Evolutionary conservation across 1,140 invertebrate species (phyloP).

Genomic region (Sycophaga agraensis): DNA sequence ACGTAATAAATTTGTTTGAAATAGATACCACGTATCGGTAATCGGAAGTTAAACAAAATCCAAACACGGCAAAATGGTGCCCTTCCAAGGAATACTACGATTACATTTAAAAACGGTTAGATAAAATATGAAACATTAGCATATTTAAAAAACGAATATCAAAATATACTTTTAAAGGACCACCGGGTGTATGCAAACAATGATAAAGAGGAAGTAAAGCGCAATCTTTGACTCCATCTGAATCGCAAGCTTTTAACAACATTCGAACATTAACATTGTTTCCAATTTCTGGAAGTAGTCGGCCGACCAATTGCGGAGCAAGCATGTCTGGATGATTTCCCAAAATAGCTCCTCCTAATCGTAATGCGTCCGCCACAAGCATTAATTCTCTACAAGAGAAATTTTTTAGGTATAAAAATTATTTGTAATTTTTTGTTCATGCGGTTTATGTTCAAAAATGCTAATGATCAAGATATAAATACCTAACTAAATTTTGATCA

Average conservation of each 20-base stretch:
- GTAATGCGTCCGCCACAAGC: slow-evolving; percentile 90
- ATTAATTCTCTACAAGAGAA: slow-evolving; percentile 73
- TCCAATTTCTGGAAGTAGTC: slow-evolving; percentile 89
- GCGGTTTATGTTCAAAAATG: neutral
- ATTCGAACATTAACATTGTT: slow-evolving; percentile 81
- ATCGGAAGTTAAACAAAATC: slow-evolving; percentile 88
- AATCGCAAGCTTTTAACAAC: slow-evolving; percentile 87
- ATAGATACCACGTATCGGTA: slow-evolving; percentile 93
- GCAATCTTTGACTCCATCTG: slow-evolving; percentile 82
- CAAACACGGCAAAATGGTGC: slow-evolving; percentile 97
- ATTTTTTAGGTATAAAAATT: too few species aligned
- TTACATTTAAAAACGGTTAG: too few species aligned
- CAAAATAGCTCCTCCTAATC: slow-evolving; percentile 87
- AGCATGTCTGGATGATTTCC: slow-evolving; percentile 93
- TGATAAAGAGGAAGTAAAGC: slow-evolving; percentile 91
- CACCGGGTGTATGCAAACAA: slow-evolving; percentile 95
- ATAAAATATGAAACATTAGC: too few species aligned
- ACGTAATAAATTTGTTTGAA: slow-evolving; percentile 96
- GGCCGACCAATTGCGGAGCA: slow-evolving; percentile 89
- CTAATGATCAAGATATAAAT: slow-evolving; percentile 20
- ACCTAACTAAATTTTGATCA: slow-evolving; percentile 81
- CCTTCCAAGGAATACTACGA: slow-evolving; percentile 91
- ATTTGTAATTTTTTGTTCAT: too few species aligned
- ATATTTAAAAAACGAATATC: too few species aligned
- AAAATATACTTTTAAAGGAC: slow-evolving; percentile 81